phyloP scores from a whole-genome alignment of 1,140 invertebrate genomes.

The Homalodisca vitripennis region DNA sequence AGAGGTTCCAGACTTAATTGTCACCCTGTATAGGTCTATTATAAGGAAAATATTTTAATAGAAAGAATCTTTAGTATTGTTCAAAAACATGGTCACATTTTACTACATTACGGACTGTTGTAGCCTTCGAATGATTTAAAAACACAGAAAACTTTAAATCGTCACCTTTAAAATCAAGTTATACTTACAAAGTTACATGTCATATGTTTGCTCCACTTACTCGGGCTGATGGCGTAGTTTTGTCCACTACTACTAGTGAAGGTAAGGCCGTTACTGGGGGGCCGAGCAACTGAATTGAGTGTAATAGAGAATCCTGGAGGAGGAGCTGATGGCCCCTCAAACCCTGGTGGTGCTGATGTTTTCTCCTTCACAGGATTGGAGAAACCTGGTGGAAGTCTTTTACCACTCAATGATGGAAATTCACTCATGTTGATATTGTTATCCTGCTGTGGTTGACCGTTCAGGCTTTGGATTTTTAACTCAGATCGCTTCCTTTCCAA shows the following conservation, averaged over 20 bases:
- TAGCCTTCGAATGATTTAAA: too few relatives aligned
- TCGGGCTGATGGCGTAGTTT: conserved; percentile 62
- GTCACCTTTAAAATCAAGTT: too few relatives aligned
- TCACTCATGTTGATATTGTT: conserved; percentile 14
- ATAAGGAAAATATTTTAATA: too few relatives aligned
- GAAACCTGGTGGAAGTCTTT: conserved; percentile 22
- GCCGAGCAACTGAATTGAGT: conserved; percentile 43
- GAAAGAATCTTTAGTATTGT: too few relatives aligned
- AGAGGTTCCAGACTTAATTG: too few relatives aligned
- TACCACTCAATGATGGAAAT: background rate
- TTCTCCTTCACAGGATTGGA: background rate
- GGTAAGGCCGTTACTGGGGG: conserved; percentile 62
- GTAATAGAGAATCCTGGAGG: conserved; percentile 56
- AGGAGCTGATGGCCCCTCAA: conserved; percentile 40
- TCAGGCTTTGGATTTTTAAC: conserved; percentile 54
- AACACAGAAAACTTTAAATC: too few relatives aligned
- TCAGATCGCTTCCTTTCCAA: conserved; percentile 55
- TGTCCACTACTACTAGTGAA: conserved; percentile 77
- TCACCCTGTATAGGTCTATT: too few relatives aligned
- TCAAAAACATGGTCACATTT: too few relatives aligned
- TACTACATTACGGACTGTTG: too few relatives aligned
- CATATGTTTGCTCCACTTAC: too few relatives aligned
- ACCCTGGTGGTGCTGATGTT: conserved; percentile 50
- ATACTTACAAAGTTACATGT: too few relatives aligned
- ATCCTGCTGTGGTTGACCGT: conserved; percentile 41